Evolutionary conservation across 2,113 vertebrate genomes (phyloP).

Genomic region (Callionymus lyra): DNA sequence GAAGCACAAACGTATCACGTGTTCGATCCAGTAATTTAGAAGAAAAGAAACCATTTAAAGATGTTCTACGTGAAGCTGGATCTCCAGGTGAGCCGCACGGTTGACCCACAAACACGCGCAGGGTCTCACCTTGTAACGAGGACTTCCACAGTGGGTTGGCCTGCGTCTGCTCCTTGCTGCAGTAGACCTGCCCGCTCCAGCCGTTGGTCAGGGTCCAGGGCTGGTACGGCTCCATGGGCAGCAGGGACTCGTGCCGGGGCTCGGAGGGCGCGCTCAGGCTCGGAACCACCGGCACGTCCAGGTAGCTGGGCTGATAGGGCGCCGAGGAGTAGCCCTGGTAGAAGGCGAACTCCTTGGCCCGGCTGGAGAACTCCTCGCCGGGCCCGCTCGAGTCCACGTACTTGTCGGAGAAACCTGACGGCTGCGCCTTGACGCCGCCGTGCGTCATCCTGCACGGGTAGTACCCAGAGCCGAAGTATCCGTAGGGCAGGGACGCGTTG

Average conservation of each 20-base stretch:
- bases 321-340: constrained; percentile 90
- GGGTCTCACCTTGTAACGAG: constrained; percentile 89
- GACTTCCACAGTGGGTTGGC: constrained; percentile 91
- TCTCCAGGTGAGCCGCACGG: no score
- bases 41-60: no score
- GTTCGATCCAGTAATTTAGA: no score
- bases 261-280: constrained; percentile 81
- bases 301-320: constrained; percentile 89
- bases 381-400: constrained; percentile 89
- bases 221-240: constrained; percentile 95
- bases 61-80: no score
- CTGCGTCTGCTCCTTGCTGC: constrained; percentile 91
- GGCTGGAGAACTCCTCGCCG: constrained; percentile 86
- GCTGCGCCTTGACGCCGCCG: constrained; percentile 85
- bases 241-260: constrained; percentile 83
- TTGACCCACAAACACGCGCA: no score
- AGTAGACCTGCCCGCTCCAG: constrained; percentile 96
- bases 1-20: no score
- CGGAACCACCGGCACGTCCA: constrained; percentile 93
- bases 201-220: constrained; percentile 92
- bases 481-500: constrained; percentile 88
- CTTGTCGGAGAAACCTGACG: constrained; percentile 83
- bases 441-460: constrained; percentile 94
- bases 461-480: constrained; percentile 95
- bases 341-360: constrained; percentile 96